These are phyloP conservation scores for Mesorhabditis spiculigera DNA, from an alignment of 2,888 invertebrate species.

Conservation along the genomic window DNA sequence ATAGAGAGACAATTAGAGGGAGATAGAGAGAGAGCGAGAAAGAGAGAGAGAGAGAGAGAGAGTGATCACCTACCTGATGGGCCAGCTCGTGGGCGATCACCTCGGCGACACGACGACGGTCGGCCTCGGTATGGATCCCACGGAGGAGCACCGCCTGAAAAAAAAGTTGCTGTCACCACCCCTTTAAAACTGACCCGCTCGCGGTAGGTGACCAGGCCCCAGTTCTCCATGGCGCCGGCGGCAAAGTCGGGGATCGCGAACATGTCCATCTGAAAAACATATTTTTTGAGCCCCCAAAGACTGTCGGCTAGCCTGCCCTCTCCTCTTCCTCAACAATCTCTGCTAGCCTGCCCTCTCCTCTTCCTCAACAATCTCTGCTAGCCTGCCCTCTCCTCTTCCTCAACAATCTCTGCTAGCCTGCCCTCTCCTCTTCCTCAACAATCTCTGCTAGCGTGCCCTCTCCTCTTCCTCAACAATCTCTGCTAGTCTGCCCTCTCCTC, in stretches of 20 bases:
- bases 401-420: too few relatives aligned
- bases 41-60: neutral
- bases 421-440: too few relatives aligned
- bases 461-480: neutral
- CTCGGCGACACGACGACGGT: constrained; percentile 74
- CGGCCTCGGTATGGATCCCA: constrained; percentile 63
- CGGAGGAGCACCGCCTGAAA: constrained; percentile 72
- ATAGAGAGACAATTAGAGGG: neutral
- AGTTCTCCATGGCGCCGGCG: constrained; percentile 90
- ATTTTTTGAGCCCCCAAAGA: too few relatives aligned
- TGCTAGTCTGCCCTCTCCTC: constrained; percentile 73
- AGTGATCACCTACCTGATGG: constrained; percentile 70
- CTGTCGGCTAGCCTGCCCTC: too few relatives aligned
- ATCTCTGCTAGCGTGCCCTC: too few relatives aligned
- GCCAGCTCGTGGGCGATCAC: constrained; percentile 87
- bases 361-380: neutral
- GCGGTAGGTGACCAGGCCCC: constrained; percentile 82
- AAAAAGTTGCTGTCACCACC: neutral
- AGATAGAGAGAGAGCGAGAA: too few relatives aligned
- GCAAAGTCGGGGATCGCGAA: constrained; percentile 82
- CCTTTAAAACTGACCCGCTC: constrained; percentile 5
- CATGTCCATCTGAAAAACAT: constrained; percentile 64
- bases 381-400: too few relatives aligned
- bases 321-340: too few relatives aligned
- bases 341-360: too few relatives aligned